Conservation (phyloP, 2,888 invertebrate species). For the Pachymerium ferrugineum region DNA sequence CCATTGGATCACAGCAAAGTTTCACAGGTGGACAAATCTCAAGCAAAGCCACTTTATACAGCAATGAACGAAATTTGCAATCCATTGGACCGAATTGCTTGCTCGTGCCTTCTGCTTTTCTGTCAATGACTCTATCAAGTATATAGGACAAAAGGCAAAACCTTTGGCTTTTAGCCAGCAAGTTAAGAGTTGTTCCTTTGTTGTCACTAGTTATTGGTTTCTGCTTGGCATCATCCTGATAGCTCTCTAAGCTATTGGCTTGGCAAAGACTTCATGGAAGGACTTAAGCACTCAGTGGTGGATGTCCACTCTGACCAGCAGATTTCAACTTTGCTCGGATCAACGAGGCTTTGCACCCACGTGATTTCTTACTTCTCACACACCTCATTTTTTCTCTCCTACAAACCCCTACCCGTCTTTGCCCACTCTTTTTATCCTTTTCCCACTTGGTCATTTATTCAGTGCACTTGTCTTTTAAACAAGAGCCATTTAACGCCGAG, state of each 20-base stretch:
- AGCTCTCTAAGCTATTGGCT: slow-evolving; percentile 17
- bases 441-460: not conserved
- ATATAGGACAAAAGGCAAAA: not conserved
- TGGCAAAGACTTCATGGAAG: slow-evolving; percentile 3
- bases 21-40: no score
- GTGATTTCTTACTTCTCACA: not conserved
- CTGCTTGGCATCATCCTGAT: slow-evolving; percentile 21
- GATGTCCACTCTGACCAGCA: slow-evolving; percentile 17
- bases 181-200: slow-evolving; percentile 14
- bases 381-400: not conserved
- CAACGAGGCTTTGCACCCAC: not conserved
- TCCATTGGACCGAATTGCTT: not conserved
- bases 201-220: slow-evolving; percentile 18
- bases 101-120: not conserved
- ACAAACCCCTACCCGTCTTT: not conserved
- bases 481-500: not conserved
- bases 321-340: slow-evolving; percentile 3
- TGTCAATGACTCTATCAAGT: slow-evolving; percentile 4
- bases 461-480: not conserved
- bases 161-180: slow-evolving; percentile 18
- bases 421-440: not conserved
- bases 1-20: not conserved
- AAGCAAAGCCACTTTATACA: not conserved
- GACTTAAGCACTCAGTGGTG: not conserved
- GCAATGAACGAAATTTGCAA: not conserved